phyloP scores from a whole-genome alignment of 2,113 vertebrate species.

The Ariopsis seemanni region DNA sequence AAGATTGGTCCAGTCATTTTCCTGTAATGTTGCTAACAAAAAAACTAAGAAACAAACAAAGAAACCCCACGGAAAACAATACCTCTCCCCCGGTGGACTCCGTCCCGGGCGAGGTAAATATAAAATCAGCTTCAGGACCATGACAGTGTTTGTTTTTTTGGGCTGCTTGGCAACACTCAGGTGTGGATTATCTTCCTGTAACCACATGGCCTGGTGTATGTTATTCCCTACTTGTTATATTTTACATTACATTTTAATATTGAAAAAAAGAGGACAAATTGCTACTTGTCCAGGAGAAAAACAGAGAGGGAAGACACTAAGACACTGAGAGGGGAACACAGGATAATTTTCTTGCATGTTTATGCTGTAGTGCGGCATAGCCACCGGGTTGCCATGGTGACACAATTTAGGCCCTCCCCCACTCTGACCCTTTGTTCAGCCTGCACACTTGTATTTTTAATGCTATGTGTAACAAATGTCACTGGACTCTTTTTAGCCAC shows the following conservation, averaged over 20 bases:
- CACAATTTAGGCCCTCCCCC: background rate
- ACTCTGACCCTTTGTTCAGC: background rate
- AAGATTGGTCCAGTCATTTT: no score
- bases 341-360: constrained; percentile 21
- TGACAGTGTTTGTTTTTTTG: background rate
- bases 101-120: no score
- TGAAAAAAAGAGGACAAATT: background rate
- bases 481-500: background rate
- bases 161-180: background rate
- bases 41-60: no score
- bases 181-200: background rate
- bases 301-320: background rate
- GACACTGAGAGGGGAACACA: background rate
- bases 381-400: constrained; percentile 39
- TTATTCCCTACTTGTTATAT: background rate
- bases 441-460: background rate
- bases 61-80: no score
- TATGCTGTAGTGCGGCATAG: background rate
- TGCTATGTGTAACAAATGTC: background rate
- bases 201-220: background rate
- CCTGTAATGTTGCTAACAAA: no score
- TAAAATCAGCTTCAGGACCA: background rate
- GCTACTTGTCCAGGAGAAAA: background rate
- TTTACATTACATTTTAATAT: background rate
- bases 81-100: no score